A percentile compares a stretch with the other conserved stretches of the same genome.
phyloP scores from a whole-genome alignment of 2,888 invertebrate species.

The Odontocerum albicorne region DNA sequence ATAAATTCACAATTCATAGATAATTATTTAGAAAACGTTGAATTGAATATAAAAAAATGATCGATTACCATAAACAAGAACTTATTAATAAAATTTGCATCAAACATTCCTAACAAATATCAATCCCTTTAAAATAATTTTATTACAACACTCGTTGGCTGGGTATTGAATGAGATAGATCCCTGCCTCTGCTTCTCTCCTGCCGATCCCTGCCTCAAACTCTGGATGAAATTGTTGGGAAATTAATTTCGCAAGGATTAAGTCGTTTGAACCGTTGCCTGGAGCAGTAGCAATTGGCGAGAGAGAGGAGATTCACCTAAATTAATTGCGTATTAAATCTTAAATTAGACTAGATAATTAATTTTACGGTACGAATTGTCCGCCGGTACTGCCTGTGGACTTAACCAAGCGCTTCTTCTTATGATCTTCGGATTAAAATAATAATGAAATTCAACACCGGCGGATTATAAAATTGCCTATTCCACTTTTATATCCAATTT shows the following conservation, averaged over 20 bases:
- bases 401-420: slow-evolving; percentile 19
- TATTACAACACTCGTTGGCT: background rate
- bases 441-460: slow-evolving; percentile 11
- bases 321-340: slow-evolving; percentile 37
- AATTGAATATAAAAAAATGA: too few relatives aligned
- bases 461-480: slow-evolving; percentile 15
- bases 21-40: too few relatives aligned
- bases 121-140: background rate
- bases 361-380: slow-evolving; percentile 34
- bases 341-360: slow-evolving; percentile 37
- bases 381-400: slow-evolving; percentile 15
- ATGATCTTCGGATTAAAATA: slow-evolving; percentile 12
- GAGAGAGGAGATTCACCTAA: slow-evolving; percentile 31
- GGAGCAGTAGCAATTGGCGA: slow-evolving; percentile 16
- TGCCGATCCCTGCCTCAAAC: slow-evolving; percentile 7
- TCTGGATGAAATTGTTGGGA: slow-evolving; percentile 24
- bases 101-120: background rate
- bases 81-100: background rate
- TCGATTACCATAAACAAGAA: too few relatives aligned
- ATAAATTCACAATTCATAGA: too few relatives aligned
- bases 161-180: too few relatives aligned
- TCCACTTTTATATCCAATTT: slow-evolving; percentile 7
- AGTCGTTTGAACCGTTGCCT: slow-evolving; percentile 29
- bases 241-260: slow-evolving; percentile 36
- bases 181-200: background rate